A percentile compares a stretch with the other conserved stretches of the same genome.
Conservation (phyloP, 2,113 vertebrate species). For the Ophiodon elongatus region DNA sequence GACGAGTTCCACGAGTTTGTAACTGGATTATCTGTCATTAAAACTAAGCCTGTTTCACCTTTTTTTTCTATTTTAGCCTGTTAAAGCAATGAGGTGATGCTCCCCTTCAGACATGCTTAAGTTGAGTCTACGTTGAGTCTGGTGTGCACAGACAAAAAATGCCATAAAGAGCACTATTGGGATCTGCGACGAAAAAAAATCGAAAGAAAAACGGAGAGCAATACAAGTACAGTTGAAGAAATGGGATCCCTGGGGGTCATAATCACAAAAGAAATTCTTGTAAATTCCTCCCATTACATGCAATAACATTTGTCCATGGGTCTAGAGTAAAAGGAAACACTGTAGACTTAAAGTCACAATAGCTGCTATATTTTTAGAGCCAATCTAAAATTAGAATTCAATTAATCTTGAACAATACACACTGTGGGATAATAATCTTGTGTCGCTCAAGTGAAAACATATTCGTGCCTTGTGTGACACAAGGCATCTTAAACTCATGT, state of each 20-base stretch:
- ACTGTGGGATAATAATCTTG: constrained; percentile 70
- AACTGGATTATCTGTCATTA: constrained; percentile 82
- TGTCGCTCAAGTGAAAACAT: constrained; percentile 52
- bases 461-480: constrained; percentile 59
- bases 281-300: constrained; percentile 67
- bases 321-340: constrained; percentile 68
- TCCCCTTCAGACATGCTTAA: constrained; percentile 59
- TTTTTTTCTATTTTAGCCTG: constrained; percentile 54
- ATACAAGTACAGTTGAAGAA: constrained; percentile 54
- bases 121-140: constrained; percentile 59
- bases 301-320: constrained; percentile 69
- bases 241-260: constrained; percentile 55
- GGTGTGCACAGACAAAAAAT: constrained; percentile 67
- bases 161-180: constrained; percentile 61
- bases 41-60: constrained; percentile 68
- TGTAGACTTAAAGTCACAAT: constrained; percentile 67
- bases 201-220: constrained; percentile 27
- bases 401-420: constrained; percentile 74
- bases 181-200: constrained; percentile 59
- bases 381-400: constrained; percentile 78
- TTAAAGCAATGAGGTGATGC: constrained; percentile 63
- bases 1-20: constrained; percentile 78
- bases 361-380: constrained; percentile 63
- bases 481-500: constrained; percentile 65
- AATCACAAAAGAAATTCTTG: constrained; percentile 65